Evolutionary conservation across 2,888 invertebrate genomes (phyloP).

Genomic region (Eulithis prunata): DNA sequence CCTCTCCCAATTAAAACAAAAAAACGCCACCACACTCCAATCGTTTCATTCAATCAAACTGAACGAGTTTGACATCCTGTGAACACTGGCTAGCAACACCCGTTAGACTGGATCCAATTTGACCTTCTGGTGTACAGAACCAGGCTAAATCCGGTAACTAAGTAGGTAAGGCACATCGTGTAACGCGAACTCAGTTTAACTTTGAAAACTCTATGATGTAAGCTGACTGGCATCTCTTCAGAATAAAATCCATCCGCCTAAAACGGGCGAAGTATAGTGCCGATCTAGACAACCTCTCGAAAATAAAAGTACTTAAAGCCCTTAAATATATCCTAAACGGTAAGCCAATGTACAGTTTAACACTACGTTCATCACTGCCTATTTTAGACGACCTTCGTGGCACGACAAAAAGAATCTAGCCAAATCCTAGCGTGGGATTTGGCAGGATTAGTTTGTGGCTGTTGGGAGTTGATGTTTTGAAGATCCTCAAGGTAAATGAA

Average conservation of each 20-base stretch:
- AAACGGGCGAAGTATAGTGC: too few relatives aligned
- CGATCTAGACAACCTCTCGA: too few relatives aligned
- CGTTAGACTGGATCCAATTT: constrained; percentile 18
- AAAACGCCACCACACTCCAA: constrained; percentile 16
- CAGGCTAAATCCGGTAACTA: constrained; percentile 3
- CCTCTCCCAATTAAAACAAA: constrained; percentile 9
- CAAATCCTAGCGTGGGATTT: too few relatives aligned
- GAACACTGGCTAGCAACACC: constrained; percentile 28
- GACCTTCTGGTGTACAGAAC: constrained; percentile 14
- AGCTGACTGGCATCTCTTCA: too few relatives aligned
- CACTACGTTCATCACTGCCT: neutral
- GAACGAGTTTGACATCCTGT: constrained; percentile 27
- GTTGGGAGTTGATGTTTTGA: too few relatives aligned
- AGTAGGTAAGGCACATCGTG: neutral
- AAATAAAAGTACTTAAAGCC: too few relatives aligned
- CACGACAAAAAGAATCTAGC: too few relatives aligned
- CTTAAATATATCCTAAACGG: too few relatives aligned
- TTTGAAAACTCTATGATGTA: too few relatives aligned
- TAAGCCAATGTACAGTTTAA: neutral
- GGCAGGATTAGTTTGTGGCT: too few relatives aligned
- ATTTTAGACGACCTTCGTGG: neutral
- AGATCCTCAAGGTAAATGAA: too few relatives aligned
- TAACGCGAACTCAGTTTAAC: neutral
- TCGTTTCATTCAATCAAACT: constrained; percentile 28
- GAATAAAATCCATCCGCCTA: too few relatives aligned